Conservation (phyloP, 2,888 invertebrate genomes). For the Cantharis rustica region DNA sequence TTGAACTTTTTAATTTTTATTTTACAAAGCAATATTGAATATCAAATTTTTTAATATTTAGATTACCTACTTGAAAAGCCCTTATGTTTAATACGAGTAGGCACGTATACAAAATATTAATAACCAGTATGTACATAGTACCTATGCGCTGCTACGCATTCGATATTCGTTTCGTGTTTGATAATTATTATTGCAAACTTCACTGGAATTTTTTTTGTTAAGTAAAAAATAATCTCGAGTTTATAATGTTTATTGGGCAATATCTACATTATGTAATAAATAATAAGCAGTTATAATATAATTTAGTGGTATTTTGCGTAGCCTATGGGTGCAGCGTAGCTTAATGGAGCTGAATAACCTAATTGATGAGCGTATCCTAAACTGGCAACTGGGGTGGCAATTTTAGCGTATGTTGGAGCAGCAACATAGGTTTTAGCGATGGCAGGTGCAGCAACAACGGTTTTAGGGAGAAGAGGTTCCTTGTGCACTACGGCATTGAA, state of each 20-base stretch:
- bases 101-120: neutral
- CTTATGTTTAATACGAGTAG: neutral
- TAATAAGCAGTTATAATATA: neutral
- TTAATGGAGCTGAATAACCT: slow-evolving; percentile 33
- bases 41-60: neutral
- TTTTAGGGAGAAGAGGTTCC: slow-evolving; percentile 57
- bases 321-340: neutral
- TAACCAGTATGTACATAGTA: too few relatives aligned
- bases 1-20: neutral
- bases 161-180: too few relatives aligned
- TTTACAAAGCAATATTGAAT: neutral
- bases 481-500: slow-evolving; percentile 68
- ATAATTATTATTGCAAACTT: too few relatives aligned
- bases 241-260: neutral
- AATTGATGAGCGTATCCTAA: slow-evolving; percentile 8
- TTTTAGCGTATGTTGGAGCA: slow-evolving; percentile 1
- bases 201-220: neutral
- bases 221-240: neutral
- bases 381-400: neutral
- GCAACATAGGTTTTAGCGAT: slow-evolving; percentile 1
- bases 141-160: too few relatives aligned
- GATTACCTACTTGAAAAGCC: neutral
- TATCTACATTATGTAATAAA: neutral
- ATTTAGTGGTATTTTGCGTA: neutral
- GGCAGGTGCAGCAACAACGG: slow-evolving; percentile 2